Base-by-base conservation (phyloP, 2,888 invertebrate species). In the Orthosia gracilis region DNA sequence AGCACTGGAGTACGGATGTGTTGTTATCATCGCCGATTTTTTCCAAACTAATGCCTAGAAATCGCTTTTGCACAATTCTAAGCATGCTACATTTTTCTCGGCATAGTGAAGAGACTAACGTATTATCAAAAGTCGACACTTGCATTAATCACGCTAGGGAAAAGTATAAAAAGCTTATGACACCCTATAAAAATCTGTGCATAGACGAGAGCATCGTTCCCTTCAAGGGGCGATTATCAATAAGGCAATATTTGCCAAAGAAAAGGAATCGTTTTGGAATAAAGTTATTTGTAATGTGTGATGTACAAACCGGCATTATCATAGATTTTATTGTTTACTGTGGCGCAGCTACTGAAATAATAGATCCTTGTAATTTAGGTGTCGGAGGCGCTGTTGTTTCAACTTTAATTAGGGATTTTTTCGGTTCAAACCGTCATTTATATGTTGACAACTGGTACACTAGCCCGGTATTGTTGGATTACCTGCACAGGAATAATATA, bases 311-410 rank as follows among this genome's bases (percentile, higher is more conserved):
- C 1, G 80, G 81, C 15, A 50, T 75, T 31, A 82, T 86, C 49
- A 61, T 86, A 15, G 84, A 84, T 83, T 85, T 85, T 69, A 75
- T 85, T 49, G 75, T 87, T 63, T 83, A 85, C 69, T 81, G 82
- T 70, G 80, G 85, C 40, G 57, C 73, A 64, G 67, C 65, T 64
- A 85, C 82, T 49, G 59, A 83, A 58, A 78, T 82, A 52, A 73
- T 50, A 49, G 69, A 65, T 59, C 55, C 72, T 40, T 47, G 65
- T 40, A 72, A 80, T 78, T 78, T 82, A 61, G 83, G 81, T 31
- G 68, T 78, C 3, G 50, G 71, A 61, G 82, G 80, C 49, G 67
- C 79, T 68, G 78, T 80, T 65, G 81, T 83, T 40, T 69, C 64
- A 26, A 74, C 71, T 59, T 73, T 76, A 58, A 62, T 83, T 58